phyloP scores from a whole-genome alignment of 2,113 vertebrate species.

The Acanthochromis polyacanthus region DNA sequence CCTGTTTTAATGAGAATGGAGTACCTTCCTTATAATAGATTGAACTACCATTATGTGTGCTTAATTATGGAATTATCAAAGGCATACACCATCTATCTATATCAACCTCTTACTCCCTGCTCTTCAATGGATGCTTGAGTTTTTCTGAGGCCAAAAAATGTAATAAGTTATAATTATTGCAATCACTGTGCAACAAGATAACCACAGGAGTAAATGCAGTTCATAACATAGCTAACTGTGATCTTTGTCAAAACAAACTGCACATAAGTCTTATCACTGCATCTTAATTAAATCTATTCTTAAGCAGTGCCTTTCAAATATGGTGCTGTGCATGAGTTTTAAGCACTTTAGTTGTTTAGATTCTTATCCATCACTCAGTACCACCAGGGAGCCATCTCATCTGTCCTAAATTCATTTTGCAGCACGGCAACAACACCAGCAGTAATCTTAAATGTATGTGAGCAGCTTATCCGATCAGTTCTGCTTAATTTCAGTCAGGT shows the following conservation, averaged over 20 bases:
- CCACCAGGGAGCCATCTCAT: too few relatives aligned
- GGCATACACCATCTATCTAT: neutral
- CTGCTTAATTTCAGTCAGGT: too few relatives aligned
- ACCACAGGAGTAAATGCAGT: neutral
- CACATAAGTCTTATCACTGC: constrained; percentile 3
- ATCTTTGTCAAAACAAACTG: constrained; percentile 7
- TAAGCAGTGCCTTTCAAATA: neutral
- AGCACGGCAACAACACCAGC: too few relatives aligned
- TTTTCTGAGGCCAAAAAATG: constrained; percentile 15
- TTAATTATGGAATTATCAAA: constrained; percentile 19
- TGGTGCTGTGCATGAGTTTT: too few relatives aligned
- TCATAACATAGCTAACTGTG: constrained; percentile 3
- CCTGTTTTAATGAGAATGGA: neutral
- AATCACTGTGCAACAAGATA: constrained; percentile 8
- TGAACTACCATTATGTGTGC: neutral
- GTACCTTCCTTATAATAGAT: neutral
- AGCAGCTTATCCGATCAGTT: neutral
- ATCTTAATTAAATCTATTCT: constrained; percentile 34
- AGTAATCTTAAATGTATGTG: neutral
- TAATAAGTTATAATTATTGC: constrained; percentile 12
- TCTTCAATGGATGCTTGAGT: neutral
- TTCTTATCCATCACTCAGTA: too few relatives aligned
- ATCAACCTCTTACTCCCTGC: neutral
- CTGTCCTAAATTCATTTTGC: too few relatives aligned
- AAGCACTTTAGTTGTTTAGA: too few relatives aligned